Percentiles rank a stretch among this genome's conserved stretches.
These are phyloP conservation scores for Macrobrachium nipponense DNA, from an alignment of 1,140 invertebrate species.

Conservation along the genomic window DNA sequence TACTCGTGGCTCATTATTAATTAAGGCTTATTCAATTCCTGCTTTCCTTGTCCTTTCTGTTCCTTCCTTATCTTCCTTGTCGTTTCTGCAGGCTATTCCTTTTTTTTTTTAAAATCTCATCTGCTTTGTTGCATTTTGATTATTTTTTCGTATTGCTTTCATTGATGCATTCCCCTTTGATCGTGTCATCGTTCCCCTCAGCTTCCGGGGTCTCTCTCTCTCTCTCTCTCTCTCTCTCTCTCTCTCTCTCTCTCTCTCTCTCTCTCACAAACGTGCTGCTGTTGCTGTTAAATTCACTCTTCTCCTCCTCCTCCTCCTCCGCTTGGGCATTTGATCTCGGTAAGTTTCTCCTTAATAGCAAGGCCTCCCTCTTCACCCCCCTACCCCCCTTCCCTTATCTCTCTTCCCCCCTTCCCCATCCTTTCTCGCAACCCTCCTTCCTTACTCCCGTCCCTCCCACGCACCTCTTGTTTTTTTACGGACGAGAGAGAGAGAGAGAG, in stretches of 20 bases:
- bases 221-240: neutral
- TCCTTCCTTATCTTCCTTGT: too few species aligned
- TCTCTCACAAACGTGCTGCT: slow-evolving; percentile 3
- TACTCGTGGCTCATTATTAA: too few species aligned
- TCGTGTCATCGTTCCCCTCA: neutral
- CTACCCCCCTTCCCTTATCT: slow-evolving; percentile 23
- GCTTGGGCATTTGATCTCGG: slow-evolving; percentile 7
- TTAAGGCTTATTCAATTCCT: too few species aligned
- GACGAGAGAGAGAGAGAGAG: too few species aligned
- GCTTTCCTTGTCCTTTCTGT: too few species aligned
- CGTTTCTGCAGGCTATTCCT: too few species aligned
- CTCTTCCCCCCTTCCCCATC: slow-evolving; percentile 1
- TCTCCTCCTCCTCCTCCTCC: slow-evolving; percentile 21
- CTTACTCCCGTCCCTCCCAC: neutral
- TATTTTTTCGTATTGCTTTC: neutral
- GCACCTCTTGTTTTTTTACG: neutral
- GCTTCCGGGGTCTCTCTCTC: too few species aligned
- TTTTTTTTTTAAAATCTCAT: too few species aligned
- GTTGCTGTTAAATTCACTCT: neutral
- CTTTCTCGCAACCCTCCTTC: slow-evolving; percentile 34
- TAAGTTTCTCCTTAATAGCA: neutral
- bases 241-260: slow-evolving; percentile 25
- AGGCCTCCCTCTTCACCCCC: neutral
- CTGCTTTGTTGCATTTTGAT: neutral
- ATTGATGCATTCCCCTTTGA: too few species aligned